Percentiles rank a stretch among this genome's conserved stretches.
These are phyloP conservation scores for Sinella curviseta DNA, from an alignment of 1,140 invertebrate genomes.

Conservation along the genomic window DNA sequence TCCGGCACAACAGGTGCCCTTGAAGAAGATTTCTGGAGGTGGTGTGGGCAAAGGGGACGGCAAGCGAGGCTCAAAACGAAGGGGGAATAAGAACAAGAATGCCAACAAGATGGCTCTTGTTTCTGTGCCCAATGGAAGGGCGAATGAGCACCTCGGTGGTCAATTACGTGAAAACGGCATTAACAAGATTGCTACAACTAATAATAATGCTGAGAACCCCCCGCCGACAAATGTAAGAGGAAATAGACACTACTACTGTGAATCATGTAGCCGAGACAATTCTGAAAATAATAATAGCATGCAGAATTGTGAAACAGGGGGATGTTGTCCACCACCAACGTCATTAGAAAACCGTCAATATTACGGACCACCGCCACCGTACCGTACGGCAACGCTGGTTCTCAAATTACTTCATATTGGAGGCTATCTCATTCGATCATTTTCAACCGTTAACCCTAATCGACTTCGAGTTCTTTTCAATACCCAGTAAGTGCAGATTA, in stretches of 20 bases:
- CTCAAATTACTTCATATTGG: slow-evolving; percentile 43
- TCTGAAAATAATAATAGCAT: not conserved
- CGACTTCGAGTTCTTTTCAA: slow-evolving; percentile 40
- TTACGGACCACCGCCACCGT: slow-evolving; percentile 31
- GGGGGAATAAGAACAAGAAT: not conserved
- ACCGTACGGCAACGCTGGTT: slow-evolving; percentile 41
- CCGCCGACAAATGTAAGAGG: not conserved
- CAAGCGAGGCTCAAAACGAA: not conserved
- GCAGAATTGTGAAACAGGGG: not conserved
- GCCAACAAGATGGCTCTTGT: no score
- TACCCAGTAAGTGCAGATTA: slow-evolving; percentile 46
- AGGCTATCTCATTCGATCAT: slow-evolving; percentile 36
- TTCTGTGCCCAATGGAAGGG: no score
- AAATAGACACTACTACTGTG: no score
- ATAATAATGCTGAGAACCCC: no score
- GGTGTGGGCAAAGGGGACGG: not conserved
- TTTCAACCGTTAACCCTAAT: slow-evolving; percentile 38
- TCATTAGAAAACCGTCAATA: not conserved
- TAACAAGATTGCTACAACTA: no score
- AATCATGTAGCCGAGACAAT: no score
- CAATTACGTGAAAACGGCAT: no score
- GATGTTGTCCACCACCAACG: not conserved
- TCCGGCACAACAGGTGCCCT: not conserved
- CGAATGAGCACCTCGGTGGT: no score
- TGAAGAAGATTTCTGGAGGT: no score